phyloP scores from a whole-genome alignment of 2,113 vertebrate genomes.

The Cyanocitta stelleri region DNA sequence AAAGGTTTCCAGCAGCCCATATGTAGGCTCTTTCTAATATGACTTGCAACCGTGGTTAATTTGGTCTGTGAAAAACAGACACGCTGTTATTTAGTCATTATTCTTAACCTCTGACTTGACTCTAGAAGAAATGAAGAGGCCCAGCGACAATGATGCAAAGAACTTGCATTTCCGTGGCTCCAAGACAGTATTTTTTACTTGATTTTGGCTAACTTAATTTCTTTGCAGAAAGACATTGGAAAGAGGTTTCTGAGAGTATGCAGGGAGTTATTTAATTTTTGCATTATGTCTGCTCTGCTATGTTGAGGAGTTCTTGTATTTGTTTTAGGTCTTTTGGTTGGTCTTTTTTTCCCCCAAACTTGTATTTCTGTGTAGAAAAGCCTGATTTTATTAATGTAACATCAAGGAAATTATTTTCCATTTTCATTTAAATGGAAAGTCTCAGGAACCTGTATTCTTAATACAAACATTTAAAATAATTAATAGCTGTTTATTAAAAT shows the following conservation, averaged over 20 bases:
- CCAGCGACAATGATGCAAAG: fast-evolving
- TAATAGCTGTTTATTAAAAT: not conserved
- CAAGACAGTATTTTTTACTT: not conserved
- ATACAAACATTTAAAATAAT: not conserved
- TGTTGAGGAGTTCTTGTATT: not conserved
- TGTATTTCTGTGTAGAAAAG: not conserved
- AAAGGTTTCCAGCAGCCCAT: not conserved
- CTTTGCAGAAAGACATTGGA: not conserved
- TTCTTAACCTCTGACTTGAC: not conserved
- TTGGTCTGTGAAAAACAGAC: not conserved
- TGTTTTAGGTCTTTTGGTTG: not conserved
- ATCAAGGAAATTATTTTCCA: not conserved
- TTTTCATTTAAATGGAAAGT: not conserved
- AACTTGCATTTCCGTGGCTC: not conserved
- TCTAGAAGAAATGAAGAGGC: not conserved
- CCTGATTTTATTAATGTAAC: not conserved
- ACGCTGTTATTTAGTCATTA: not conserved
- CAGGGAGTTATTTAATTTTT: not conserved
- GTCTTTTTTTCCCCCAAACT: not conserved
- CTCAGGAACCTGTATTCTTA: not conserved
- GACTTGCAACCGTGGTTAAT: not conserved
- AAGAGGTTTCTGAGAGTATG: not conserved
- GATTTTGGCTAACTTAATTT: not conserved
- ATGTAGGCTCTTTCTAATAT: not conserved
- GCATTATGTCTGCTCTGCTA: not conserved